Percentiles rank a stretch among this genome's conserved stretches.
phyloP scores from a whole-genome alignment of 2,113 vertebrate genomes.

The Podarcis muralis region DNA sequence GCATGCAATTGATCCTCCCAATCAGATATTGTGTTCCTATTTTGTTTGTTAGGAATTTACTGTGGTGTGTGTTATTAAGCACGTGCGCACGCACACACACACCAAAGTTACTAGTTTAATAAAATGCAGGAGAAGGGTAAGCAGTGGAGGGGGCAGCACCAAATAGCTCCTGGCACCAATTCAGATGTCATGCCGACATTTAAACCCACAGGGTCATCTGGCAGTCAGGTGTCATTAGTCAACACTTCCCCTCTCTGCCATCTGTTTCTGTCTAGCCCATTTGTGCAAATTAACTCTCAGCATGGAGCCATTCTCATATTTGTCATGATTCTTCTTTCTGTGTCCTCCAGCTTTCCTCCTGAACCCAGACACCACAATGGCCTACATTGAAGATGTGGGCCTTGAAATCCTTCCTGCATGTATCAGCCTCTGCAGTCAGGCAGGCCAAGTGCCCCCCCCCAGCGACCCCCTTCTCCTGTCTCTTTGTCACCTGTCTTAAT shows the following conservation, averaged over 20 bases:
- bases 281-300: slow-evolving; percentile 72
- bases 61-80: not conserved
- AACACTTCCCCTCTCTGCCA: slow-evolving; percentile 58
- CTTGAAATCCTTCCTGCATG: slow-evolving; percentile 17
- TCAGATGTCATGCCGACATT: slow-evolving; percentile 54
- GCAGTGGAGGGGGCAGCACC: slow-evolving; percentile 49
- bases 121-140: slow-evolving; percentile 40
- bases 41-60: not conserved
- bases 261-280: slow-evolving; percentile 72
- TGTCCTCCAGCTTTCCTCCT: slow-evolving; percentile 57
- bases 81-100: not conserved
- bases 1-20: not conserved
- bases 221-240: slow-evolving; percentile 76
- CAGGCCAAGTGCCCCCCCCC: too few relatives aligned
- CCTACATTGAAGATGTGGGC: slow-evolving; percentile 37
- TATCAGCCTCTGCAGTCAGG: not conserved
- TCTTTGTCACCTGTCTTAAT: not conserved
- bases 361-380: slow-evolving; percentile 46
- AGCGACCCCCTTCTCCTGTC: not conserved
- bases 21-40: not conserved
- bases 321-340: slow-evolving; percentile 54
- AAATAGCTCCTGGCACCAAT: slow-evolving; percentile 54
- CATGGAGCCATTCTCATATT: slow-evolving; percentile 46
- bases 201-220: slow-evolving; percentile 68
- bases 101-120: slow-evolving; percentile 59